These are phyloP conservation scores for Hirundichthys speculiger DNA, from an alignment of 2,113 vertebrate species.

Conservation along the genomic window DNA sequence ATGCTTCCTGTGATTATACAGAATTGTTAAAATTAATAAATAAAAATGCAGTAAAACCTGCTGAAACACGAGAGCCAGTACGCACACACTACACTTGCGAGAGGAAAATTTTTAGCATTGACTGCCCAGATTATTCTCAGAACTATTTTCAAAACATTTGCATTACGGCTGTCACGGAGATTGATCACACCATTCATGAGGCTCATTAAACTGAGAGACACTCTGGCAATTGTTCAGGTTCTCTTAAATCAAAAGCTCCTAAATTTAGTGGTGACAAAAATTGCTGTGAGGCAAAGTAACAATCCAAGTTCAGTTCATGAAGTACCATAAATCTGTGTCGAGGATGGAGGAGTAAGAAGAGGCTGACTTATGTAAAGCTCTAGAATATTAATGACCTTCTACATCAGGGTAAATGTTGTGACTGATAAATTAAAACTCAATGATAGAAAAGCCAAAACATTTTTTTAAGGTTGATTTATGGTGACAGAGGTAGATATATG, in stretches of 20 bases:
- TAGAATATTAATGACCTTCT: conserved; percentile 50
- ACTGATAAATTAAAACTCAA: conserved; percentile 12
- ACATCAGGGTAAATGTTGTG: conserved; percentile 26
- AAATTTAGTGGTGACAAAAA: conserved; percentile 73
- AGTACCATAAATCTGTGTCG: conserved; percentile 41
- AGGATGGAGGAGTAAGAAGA: conserved; percentile 28
- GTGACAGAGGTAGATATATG: conserved; percentile 1
- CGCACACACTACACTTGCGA: conserved; percentile 23
- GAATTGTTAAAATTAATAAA: too few relatives aligned
- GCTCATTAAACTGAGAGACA: conserved; percentile 83
- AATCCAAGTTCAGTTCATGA: conserved; percentile 59
- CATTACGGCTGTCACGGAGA: conserved; percentile 79
- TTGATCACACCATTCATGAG: conserved; percentile 77
- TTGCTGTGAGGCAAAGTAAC: conserved; percentile 53
- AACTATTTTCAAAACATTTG: conserved; percentile 77
- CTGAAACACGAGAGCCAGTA: neutral
- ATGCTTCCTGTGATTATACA: neutral
- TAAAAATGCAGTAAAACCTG: neutral
- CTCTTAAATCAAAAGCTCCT: conserved; percentile 79
- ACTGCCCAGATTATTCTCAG: conserved; percentile 70
- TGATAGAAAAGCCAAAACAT: conserved; percentile 9
- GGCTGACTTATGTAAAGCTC: conserved; percentile 24
- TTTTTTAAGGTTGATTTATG: conserved; percentile 19
- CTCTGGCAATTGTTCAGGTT: conserved; percentile 81
- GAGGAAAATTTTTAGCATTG: conserved; percentile 1